Percentiles rank a stretch among this genome's conserved stretches.
Evolutionary conservation across 2,797 vertebrate species (phyloP).

Genomic region (Australoheros facetus): DNA sequence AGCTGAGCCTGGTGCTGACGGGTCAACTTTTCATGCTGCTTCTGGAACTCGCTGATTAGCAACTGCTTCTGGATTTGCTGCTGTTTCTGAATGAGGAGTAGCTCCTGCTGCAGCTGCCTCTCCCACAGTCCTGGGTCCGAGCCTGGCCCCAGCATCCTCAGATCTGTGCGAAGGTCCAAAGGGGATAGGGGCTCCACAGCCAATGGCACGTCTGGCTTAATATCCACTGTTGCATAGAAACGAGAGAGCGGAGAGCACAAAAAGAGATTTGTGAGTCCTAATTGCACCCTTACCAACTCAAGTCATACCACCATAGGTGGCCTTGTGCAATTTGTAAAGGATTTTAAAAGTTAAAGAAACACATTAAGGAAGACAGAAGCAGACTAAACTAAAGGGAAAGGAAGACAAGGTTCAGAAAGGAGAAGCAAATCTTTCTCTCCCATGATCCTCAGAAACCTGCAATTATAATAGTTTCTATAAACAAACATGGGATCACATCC

Average conservation of each 20-base stretch:
- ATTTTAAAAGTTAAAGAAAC: constrained; percentile 1
- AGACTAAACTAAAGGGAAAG: neutral
- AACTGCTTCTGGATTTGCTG: constrained; percentile 99
- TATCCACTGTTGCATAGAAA: constrained; percentile 83
- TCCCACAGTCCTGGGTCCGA: constrained; percentile 92
- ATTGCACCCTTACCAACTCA: neutral
- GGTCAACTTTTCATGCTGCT: constrained; percentile 97
- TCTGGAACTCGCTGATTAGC: constrained; percentile 98
- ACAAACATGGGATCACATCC: constrained; percentile 70
- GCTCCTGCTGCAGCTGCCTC: constrained; percentile 95
- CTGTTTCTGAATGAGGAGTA: constrained; percentile 97
- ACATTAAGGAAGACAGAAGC: neutral
- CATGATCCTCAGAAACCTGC: constrained; percentile 55
- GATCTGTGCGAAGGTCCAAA: constrained; percentile 93
- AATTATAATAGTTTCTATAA: constrained; percentile 72
- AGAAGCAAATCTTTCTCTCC: constrained; percentile 35
- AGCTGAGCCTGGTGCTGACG: constrained; percentile 98
- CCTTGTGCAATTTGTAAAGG: neutral
- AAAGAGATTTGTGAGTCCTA: constrained; percentile 7
- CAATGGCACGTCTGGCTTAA: constrained; percentile 89
- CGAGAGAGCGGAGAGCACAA: constrained; percentile 1
- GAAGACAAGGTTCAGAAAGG: constrained; percentile 12
- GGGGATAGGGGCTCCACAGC: constrained; percentile 89
- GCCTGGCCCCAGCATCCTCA: constrained; percentile 92
- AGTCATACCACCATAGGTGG: neutral